A percentile compares a stretch with the other conserved stretches of the same genome.
These are phyloP conservation scores for Ctenopoma multispine DNA, from an alignment of 2,797 vertebrate genomes.

Conservation along the genomic window DNA sequence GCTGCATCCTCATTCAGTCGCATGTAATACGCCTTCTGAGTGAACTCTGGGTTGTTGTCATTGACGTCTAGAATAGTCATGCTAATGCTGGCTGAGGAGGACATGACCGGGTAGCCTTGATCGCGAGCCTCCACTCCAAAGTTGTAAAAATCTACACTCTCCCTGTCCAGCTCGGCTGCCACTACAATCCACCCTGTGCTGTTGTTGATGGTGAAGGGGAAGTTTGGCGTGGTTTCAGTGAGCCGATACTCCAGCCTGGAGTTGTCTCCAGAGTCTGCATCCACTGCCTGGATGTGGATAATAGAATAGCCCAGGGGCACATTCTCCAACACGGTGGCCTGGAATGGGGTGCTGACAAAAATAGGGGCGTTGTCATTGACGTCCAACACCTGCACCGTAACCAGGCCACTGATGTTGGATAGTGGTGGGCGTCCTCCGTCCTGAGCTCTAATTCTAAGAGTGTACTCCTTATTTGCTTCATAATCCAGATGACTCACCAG, in stretches of 20 bases:
- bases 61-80: conserved; percentile 95
- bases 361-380: conserved; percentile 95
- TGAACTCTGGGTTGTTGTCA: conserved; percentile 96
- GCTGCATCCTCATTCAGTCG: conserved; percentile 94
- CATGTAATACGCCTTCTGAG: conserved; percentile 89
- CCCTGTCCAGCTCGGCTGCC: conserved; percentile 91
- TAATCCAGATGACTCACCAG: conserved; percentile 93
- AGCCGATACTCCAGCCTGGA: conserved; percentile 90
- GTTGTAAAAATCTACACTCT: conserved; percentile 92
- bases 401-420: conserved; percentile 94
- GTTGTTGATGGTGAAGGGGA: conserved; percentile 94
- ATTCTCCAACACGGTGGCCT: conserved; percentile 95
- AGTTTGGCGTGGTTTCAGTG: conserved; percentile 84
- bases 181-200: conserved; percentile 95
- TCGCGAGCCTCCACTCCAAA: conserved; percentile 93
- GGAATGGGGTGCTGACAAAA: conserved; percentile 96
- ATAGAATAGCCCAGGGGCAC: conserved; percentile 93
- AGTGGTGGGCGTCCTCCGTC: conserved; percentile 94
- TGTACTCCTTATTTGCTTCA: conserved; percentile 94
- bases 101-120: conserved; percentile 89
- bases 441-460: conserved; percentile 91
- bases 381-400: conserved; percentile 93
- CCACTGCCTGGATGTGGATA: conserved; percentile 94
- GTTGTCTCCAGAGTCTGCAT: conserved; percentile 93
- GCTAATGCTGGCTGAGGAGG: conserved; percentile 91